Base-by-base conservation (phyloP, 2,113 vertebrate genomes). In the Indicator maculatus region DNA sequence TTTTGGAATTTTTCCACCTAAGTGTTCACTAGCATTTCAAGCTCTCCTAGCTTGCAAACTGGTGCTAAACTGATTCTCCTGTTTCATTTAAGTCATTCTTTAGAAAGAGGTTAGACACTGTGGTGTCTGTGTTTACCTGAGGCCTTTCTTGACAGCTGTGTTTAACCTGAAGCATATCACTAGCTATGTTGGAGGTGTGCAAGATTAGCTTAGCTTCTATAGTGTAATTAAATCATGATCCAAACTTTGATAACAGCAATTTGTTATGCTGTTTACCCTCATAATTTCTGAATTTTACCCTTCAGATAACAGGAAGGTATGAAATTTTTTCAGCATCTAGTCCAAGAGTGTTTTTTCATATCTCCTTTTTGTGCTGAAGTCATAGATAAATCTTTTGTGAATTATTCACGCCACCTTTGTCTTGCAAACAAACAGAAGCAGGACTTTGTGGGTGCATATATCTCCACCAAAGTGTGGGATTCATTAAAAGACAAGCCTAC, bases 1-100 rank as follows among this genome's bases (percentile, higher is more conserved):
- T 16, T 47, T n/a, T 50, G 47, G 20, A 8, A 7, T 53, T 60
- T 6, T 1, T 2, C 5, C 8, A 5, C 7, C 39, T 16, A 6
- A 58, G 11, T 16, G 9, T 27, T 58, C 8, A 27, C 8, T 64
- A 30, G 4, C 9, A 24, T 63, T 70, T 66, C 33, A 74, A 59
- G 7, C 12, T 66, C 13, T 39, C 6, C n/a, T 58, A 58, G 9
- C 9, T 69, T 8, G 7, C n/a, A 88, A 52, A 12, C 20, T 70
- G n/a, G 3, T 77, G 23, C 12, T 23, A 41, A 80, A 53, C 14
- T 38, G 30, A 36, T 83, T 61, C 67, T 75, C 13, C 33, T 11
- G 9, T 65, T 88, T 70, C 10, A 8, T 19, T 77, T 73, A 74
- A 88, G 66, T 36, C 8, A 28, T 15, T 88, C 6, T 53, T 90